Evolutionary conservation across 1,140 invertebrate genomes (phyloP), one percentile per base, ranked within the genome.

Genomic region (Bombus ignitus): DNA sequence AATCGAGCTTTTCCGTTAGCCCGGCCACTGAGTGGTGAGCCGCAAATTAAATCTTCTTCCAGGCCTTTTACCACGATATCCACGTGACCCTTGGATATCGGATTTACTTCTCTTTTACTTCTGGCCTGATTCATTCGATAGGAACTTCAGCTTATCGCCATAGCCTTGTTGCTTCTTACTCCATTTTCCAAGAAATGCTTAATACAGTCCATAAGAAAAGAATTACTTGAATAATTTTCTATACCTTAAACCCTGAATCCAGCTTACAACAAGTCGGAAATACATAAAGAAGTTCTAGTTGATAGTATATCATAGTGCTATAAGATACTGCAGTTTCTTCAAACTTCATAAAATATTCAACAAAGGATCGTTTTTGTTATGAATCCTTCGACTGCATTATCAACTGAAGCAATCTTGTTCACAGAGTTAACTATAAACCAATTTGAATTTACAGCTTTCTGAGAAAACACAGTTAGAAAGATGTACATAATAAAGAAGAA

Each of bases 41-140:
- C 65, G 87, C 84, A 83, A 89, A 90, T 77, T 76, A 89, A 90
- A 87, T 84, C 77, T 81, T 87, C 68, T 47, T 65, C 42, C 57
- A 42, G 47, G 39, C 71, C 68, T 89, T 89, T 89, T 68, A 78
- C 76, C 76, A n/a, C 76, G 65, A 57, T n/a, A 75, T 62, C 76
- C 47, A 35, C 71, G 82, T 42, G 65, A 65, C 62, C 74, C 42
- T 77, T 62, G 42, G 53, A 57, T 75, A 47, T 39, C 57, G n/a
- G 18, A 59, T 84, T 81, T 87, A 76, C 76, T 77, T 89, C 81
- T 84, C 44, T 68, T 72, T 84, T 78, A 57, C 65, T 81, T 75
- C 57, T 71, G 47, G 57, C 39, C 75, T 35, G 83, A 86, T 83
- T 82, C 87, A 35, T 44, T 72, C 77, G 22, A 75, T 70, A 39